These are phyloP conservation scores for Elanus axillaris DNA, from an alignment of 2,113 vertebrate species.

Conservation along the genomic window DNA sequence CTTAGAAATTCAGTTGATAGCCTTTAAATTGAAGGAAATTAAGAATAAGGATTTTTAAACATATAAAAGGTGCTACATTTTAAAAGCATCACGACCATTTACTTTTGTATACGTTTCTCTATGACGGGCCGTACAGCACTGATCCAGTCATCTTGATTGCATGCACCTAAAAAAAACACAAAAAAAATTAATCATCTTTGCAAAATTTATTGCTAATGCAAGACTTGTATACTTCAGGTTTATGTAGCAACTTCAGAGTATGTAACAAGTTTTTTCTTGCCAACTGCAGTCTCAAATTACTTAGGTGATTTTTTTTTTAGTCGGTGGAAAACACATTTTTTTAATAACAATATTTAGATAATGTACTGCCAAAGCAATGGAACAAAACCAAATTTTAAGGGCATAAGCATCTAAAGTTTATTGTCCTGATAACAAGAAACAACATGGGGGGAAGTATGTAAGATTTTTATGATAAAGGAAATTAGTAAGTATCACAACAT, in stretches of 20 bases:
- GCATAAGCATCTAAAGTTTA: neutral
- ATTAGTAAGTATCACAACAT: neutral
- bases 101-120: conserved; percentile 99
- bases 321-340: neutral
- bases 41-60: neutral
- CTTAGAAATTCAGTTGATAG: neutral
- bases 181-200: neutral
- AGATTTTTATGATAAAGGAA: neutral
- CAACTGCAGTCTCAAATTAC: neutral
- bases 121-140: conserved; percentile 93
- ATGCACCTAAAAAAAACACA: conserved; percentile 74
- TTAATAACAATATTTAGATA: neutral
- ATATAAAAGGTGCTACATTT: neutral
- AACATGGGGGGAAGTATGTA: rapidly evolving
- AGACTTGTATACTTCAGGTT: neutral
- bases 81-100: conserved; percentile 42
- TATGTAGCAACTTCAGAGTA: neutral
- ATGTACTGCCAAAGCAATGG: neutral
- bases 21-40: neutral
- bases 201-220: neutral
- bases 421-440: neutral
- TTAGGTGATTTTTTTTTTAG: neutral
- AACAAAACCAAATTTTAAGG: neutral
- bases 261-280: neutral
- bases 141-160: conserved; percentile 96